Evolutionary conservation across 1,140 invertebrate species (phyloP), one percentile per base, ranked within the genome.

Genomic region (Lepidurus arcticus): DNA sequence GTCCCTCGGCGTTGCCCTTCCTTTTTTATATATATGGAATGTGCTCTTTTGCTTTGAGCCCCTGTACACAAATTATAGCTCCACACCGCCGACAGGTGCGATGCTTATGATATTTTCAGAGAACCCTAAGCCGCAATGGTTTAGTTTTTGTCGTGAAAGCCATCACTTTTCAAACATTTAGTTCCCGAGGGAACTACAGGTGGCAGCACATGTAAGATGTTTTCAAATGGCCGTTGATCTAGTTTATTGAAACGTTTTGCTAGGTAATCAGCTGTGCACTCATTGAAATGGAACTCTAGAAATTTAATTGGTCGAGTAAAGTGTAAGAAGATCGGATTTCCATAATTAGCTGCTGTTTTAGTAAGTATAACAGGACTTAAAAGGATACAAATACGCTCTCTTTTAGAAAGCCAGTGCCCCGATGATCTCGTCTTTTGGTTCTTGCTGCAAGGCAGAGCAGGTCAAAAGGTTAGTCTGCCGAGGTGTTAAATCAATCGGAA

Each of bases 401-500:
- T 47, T 11, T n/a, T 21, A 7, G 3, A 21, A 65, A 65, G 8
- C 13, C 9, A 16, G 21, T 65, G 53, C 16, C 7, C 16, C 7
- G 16, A 65, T 65, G 53, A 7, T 65, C 53, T 7, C 8, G 16
- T 16, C 53, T 34, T 34, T 34, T 34, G 34, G 53, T 5, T 65
- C 21, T 65, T n/a, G 53, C 53, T 21, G 16, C 16, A 9, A 65
- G 11, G 21, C 8, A 65, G 47, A 16, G 53, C 9, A 21, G 53
- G 53, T 65, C 21, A 16, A 34, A 16, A 65, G 53, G n/a, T 65
- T 65, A 9, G 9, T 13, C 21, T 65, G 13, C 53, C 53, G 53
- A 65, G 21, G 53, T 65, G 53, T 65, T 65, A 65, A 65, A 65
- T 65, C 53, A 65, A 13, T 16, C 53, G 53, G 21, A 65, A 65